These are phyloP conservation scores for Carapus acus DNA, from an alignment of 2,797 vertebrate genomes.

Conservation along the genomic window DNA sequence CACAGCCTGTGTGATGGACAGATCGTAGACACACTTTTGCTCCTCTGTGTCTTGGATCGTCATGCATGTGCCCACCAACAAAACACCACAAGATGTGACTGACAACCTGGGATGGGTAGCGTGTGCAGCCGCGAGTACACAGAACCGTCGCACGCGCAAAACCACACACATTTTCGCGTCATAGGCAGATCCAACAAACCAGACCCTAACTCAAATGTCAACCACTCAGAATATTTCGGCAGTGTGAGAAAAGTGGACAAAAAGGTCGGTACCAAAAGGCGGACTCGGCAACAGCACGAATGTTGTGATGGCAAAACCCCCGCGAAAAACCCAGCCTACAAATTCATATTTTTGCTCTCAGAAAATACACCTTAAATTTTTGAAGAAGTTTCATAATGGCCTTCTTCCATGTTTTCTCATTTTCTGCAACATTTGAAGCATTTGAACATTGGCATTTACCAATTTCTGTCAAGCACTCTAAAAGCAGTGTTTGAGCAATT, in stretches of 20 bases:
- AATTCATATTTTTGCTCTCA: background rate
- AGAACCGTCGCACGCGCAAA: constrained; percentile 7
- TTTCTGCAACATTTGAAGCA: no score
- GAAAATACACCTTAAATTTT: no score
- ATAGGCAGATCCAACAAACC: no score
- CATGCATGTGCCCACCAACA: constrained; percentile 21
- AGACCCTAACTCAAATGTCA: constrained; percentile 32
- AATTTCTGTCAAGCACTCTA: no score
- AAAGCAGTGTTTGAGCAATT: no score
- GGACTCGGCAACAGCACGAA: no score
- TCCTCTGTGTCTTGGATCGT: constrained; percentile 17
- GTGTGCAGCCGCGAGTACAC: constrained; percentile 18
- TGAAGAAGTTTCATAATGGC: no score
- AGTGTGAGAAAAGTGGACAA: constrained; percentile 1
- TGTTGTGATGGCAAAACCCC: no score
- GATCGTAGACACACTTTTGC: constrained; percentile 24
- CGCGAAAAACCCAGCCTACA: background rate
- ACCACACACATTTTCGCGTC: constrained; percentile 1
- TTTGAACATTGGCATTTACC: no score
- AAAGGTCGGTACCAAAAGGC: background rate
- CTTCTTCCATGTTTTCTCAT: no score
- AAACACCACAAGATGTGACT: constrained; percentile 17
- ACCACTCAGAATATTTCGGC: constrained; percentile 13
- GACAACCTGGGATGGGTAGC: constrained; percentile 25
- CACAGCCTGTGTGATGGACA: constrained; percentile 50